Percentiles rank a stretch among this genome's conserved stretches.
phyloP scores from a whole-genome alignment of 2,888 invertebrate species.

The Cryptocephalus moraei region DNA sequence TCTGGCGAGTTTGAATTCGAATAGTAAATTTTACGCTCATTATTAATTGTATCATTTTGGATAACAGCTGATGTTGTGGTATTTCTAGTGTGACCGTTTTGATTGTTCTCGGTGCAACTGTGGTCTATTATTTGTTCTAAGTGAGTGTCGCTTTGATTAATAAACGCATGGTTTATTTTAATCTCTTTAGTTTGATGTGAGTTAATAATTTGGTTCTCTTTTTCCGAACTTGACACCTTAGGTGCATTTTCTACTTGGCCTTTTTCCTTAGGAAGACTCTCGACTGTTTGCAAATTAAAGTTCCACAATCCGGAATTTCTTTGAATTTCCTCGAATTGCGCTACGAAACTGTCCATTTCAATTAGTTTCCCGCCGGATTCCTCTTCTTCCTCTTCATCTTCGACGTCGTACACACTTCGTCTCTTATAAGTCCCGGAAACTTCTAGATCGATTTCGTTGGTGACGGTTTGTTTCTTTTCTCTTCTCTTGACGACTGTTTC shows the following conservation, averaged over 20 bases:
- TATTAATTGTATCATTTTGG: background rate
- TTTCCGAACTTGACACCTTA: background rate
- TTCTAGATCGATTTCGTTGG: background rate
- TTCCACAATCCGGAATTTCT: slow-evolving; percentile 19
- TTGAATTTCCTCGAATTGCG: slow-evolving; percentile 17
- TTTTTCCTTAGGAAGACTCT: background rate
- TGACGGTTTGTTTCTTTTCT: background rate
- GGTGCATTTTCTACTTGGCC: background rate
- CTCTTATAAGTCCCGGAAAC: background rate
- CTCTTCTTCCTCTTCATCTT: slow-evolving; percentile 11
- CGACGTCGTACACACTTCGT: slow-evolving; percentile 11
- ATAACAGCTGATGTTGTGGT: no score
- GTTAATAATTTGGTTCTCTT: no score
- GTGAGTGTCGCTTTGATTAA: no score
- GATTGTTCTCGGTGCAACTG: no score
- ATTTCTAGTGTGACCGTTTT: no score
- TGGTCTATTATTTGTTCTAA: background rate
- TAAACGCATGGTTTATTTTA: background rate
- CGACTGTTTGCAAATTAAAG: background rate
- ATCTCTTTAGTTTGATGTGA: background rate
- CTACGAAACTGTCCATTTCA: slow-evolving; percentile 20
- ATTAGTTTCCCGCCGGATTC: slow-evolving; percentile 15
- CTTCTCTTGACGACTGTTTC: background rate
- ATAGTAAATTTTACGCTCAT: background rate
- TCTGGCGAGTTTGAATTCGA: slow-evolving; percentile 1